These are phyloP conservation scores for Ooceraea biroi DNA, from an alignment of 1,140 invertebrate genomes.

Conservation along the genomic window DNA sequence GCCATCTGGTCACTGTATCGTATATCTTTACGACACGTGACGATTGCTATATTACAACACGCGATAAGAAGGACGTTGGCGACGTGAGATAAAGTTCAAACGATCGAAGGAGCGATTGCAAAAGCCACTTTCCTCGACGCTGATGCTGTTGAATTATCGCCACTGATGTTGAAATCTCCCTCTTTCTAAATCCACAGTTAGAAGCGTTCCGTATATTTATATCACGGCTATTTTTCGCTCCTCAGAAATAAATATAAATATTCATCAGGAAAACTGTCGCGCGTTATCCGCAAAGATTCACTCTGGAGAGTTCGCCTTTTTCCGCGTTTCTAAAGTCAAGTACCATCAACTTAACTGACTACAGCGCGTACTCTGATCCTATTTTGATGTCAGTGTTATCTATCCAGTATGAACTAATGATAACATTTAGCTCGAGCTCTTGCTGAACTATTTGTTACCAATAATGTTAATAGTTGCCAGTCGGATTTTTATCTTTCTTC, in stretches of 20 bases:
- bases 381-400: conserved; percentile 22
- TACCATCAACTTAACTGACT: no score
- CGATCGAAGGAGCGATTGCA: background rate
- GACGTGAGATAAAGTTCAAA: background rate
- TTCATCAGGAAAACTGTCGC: no score
- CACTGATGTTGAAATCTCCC: no score
- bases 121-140: no score
- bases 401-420: conserved; percentile 1
- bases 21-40: background rate
- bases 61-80: background rate
- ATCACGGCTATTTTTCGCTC: no score
- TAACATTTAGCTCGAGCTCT: conserved; percentile 1
- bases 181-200: no score
- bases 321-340: background rate
- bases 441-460: background rate
- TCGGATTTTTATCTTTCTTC: background rate
- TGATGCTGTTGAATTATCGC: no score
- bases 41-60: background rate
- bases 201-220: no score
- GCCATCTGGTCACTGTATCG: background rate
- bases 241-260: no score
- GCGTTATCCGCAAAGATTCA: no score
- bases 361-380: conserved; percentile 3
- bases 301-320: background rate
- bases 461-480: no score